phyloP scores from a whole-genome alignment of 1,140 invertebrate genomes.

The Ceratina calcarata region DNA sequence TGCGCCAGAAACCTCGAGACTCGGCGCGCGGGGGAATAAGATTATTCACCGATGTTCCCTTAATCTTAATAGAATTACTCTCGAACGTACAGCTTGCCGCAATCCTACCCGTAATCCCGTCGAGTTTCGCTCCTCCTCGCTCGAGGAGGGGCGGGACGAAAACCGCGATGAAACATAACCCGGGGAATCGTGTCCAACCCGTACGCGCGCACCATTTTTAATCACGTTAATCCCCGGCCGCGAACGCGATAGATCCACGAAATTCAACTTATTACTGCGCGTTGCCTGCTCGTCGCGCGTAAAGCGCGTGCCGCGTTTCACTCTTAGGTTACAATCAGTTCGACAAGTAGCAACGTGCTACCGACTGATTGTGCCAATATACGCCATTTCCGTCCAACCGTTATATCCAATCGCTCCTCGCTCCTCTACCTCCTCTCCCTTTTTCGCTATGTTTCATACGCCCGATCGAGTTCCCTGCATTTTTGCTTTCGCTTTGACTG shows the following conservation, averaged over 20 bases:
- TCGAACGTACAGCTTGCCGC: conserved; percentile 36
- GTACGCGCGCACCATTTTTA: conserved; percentile 23
- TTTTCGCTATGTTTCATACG: background rate
- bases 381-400: conserved; percentile 45
- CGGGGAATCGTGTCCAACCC: background rate
- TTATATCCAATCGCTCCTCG: conserved; percentile 54
- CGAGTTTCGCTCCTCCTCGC: conserved; percentile 38
- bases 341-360: conserved; percentile 61
- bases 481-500: background rate
- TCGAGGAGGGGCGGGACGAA: background rate
- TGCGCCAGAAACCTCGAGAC: conserved; percentile 18
- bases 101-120: conserved; percentile 31
- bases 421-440: conserved; percentile 1
- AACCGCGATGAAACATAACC: background rate
- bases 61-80: conserved; percentile 54
- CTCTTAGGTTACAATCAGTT: conserved; percentile 63
- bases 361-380: conserved; percentile 67
- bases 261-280: conserved; percentile 24
- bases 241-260: conserved; percentile 5
- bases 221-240: conserved; percentile 28
- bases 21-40: conserved; percentile 7
- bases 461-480: conserved; percentile 4
- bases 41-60: conserved; percentile 45
- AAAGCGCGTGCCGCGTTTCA: conserved; percentile 9
- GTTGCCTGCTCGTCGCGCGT: conserved; percentile 1